Base-by-base conservation (phyloP, 2,113 vertebrate genomes). In the Procavia capensis region DNA sequence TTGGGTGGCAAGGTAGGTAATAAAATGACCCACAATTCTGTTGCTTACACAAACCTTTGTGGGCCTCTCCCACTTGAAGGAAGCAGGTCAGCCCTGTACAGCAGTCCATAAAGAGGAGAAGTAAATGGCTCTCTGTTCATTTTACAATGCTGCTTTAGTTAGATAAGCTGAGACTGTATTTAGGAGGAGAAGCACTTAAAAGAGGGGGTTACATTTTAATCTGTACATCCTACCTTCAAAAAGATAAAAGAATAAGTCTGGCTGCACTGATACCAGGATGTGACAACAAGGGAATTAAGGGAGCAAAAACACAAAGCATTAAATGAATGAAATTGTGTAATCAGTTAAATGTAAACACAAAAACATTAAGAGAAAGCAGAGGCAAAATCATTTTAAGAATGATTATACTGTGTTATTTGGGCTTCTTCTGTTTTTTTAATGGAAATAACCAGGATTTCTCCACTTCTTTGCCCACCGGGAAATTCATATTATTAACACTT, bases 401-500 rank as follows among this genome's bases (percentile, higher is more conserved):
- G 7, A 76, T n/a, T 81, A 70, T 9, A 72, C 16, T 63, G 1
- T 78, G 59, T 84, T 27, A 91, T 90, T 92, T 57, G 47, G 5
- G 43, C 57, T 75, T 63, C 17, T 59, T 54, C 78, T 87, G 17
- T 16, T 64, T 54, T 81, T 86, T 22, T 54, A 29, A 9, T 47
- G 22, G 9, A 81, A n/a, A 61, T 47, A 59, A 47, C 54, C 25
- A 92, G 36, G 17, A 6, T 59, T 86, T 50, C 66, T 24, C 22
- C 0, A 34, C 25, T 8, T 39, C 17, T 29, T 81, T 36, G n/a
- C 34, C 61, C 45, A 72, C 24, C 34, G 39, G 34, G 11, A 75
- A 92, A 92, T 88, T 78, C 61, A 74, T 70, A 93, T 74, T 66
- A 84, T 85, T 47, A 84, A 68, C 27, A 63, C 5, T 45, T 57